These are phyloP conservation scores for Listrodromus nycthemerus DNA, from an alignment of 2,888 invertebrate genomes.

Conservation along the genomic window DNA sequence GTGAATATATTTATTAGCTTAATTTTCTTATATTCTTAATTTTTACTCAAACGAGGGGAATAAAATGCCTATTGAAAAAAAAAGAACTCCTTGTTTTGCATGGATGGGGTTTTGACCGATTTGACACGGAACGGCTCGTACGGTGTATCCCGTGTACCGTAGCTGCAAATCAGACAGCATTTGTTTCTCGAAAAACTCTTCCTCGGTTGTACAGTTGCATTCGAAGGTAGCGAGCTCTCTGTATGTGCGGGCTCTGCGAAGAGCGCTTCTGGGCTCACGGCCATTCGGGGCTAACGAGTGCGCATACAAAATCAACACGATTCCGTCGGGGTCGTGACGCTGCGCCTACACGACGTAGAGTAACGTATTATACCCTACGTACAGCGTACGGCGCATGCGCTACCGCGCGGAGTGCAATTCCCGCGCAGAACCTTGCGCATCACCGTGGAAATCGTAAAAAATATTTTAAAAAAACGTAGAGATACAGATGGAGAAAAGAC, in stretches of 20 bases:
- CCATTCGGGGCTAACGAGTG: conserved; percentile 74
- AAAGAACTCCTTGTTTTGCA: too few species aligned
- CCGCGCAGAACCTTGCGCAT: conserved; percentile 1
- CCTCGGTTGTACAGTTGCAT: conserved; percentile 9
- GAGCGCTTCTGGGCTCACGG: conserved; percentile 66
- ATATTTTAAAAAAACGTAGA: conserved; percentile 34
- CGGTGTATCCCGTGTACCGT: not conserved
- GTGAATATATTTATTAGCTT: too few species aligned
- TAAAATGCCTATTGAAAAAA: too few species aligned
- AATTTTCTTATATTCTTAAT: too few species aligned
- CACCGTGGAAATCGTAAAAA: conserved; percentile 43
- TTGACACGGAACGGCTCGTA: too few species aligned
- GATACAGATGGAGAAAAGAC: conserved; percentile 29
- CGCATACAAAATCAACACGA: conserved; percentile 73
- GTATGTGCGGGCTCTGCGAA: conserved; percentile 19
- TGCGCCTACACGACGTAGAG: conserved; percentile 70
- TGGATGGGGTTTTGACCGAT: too few species aligned
- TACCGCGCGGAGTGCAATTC: not conserved
- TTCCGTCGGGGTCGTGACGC: conserved; percentile 70
- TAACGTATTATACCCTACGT: conserved; percentile 25
- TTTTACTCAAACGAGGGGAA: too few species aligned
- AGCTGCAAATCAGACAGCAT: conserved; percentile 66
- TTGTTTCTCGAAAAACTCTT: conserved; percentile 62
- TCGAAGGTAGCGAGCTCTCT: not conserved
- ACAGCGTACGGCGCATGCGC: not conserved